These are phyloP conservation scores for Phaenicophaeus curvirostris DNA, from an alignment of 2,797 vertebrate species.

Conservation along the genomic window DNA sequence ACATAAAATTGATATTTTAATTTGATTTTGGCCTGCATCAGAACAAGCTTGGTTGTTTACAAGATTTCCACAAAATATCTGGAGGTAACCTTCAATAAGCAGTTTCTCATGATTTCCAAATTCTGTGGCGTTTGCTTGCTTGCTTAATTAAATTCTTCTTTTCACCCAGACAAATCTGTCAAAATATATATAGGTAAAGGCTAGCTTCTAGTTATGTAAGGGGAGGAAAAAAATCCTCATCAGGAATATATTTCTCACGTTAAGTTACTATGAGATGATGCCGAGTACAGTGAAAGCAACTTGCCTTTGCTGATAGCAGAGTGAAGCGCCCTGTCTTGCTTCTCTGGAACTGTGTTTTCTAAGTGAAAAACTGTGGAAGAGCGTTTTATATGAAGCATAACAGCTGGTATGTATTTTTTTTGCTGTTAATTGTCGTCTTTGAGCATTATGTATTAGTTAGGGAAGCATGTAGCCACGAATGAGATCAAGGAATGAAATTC, in stretches of 20 bases:
- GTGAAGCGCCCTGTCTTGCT: not conserved
- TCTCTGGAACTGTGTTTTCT: conserved; percentile 9
- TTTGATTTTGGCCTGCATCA: not conserved
- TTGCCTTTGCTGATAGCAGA: not conserved
- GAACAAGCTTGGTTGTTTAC: not conserved
- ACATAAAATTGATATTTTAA: not conserved
- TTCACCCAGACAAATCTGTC: not conserved
- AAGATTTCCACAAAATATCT: not conserved
- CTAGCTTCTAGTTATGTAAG: not conserved
- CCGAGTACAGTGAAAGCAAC: not conserved
- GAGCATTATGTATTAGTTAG: not conserved
- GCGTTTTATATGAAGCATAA: not conserved
- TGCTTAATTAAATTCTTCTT: not conserved
- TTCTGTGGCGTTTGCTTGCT: not conserved
- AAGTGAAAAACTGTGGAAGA: not conserved
- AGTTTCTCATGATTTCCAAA: not conserved
- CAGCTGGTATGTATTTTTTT: conserved; percentile 28
- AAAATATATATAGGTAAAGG: not conserved
- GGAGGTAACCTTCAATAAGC: not conserved
- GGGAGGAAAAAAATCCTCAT: not conserved
- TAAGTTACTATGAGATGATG: not conserved
- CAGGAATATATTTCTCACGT: not conserved
- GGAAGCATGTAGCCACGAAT: not conserved
- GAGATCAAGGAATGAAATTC: conserved; percentile 35
- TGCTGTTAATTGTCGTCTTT: not conserved